A percentile compares a stretch with the other conserved stretches of the same genome.
Evolutionary conservation across 2,797 vertebrate genomes (phyloP).

Genomic region (Crocodylus rhombifer): DNA sequence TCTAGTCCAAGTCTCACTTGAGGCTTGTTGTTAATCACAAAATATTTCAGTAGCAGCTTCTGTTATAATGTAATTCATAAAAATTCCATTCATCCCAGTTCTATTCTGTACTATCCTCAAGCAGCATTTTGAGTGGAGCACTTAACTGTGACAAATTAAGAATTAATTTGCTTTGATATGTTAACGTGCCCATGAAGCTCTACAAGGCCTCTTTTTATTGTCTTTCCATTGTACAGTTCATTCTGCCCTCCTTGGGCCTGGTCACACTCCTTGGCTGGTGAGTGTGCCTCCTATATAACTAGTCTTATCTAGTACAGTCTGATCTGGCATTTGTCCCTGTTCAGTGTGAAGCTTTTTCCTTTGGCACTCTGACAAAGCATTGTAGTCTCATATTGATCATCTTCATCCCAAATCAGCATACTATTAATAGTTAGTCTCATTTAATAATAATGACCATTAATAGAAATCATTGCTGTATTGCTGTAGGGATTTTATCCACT

Average conservation of each 20-base stretch:
- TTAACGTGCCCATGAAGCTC: background rate
- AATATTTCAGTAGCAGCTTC: background rate
- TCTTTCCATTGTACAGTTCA: background rate
- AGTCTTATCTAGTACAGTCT: background rate
- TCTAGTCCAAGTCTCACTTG: too few species aligned
- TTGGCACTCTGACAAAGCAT: accelerated
- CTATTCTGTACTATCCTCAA: background rate
- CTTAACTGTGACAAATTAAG: constrained; percentile 22
- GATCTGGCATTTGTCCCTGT: background rate
- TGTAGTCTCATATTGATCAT: background rate
- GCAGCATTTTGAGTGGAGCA: background rate
- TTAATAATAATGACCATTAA: background rate
- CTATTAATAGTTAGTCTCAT: background rate
- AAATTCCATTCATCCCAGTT: background rate
- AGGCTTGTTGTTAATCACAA: background rate
- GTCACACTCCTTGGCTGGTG: background rate
- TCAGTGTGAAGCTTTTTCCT: background rate
- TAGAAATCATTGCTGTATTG: background rate
- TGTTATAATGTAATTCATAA: background rate
- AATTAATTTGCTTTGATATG: constrained; percentile 28
- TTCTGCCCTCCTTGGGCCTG: background rate
- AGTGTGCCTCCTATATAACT: background rate
- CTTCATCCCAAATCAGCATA: background rate
- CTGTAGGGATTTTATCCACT: background rate
- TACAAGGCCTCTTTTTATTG: constrained; percentile 24